These are phyloP conservation scores for Falco peregrinus DNA, from an alignment of 2,797 vertebrate genomes.

Conservation along the genomic window DNA sequence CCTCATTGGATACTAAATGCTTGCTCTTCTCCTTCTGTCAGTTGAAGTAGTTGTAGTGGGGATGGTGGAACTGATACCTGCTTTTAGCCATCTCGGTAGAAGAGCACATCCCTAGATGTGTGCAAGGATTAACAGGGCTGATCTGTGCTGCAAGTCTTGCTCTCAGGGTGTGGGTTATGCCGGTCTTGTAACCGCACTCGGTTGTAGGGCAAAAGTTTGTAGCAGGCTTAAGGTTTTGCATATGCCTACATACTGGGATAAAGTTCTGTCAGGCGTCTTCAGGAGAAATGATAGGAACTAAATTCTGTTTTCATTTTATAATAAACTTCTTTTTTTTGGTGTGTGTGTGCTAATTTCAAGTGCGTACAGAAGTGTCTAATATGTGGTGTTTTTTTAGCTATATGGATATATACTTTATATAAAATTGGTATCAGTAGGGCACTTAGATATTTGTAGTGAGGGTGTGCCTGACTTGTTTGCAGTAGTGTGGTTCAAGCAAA, in stretches of 20 bases:
- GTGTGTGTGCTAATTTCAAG: background rate
- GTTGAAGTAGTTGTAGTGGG: accelerated
- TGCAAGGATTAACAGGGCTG: background rate
- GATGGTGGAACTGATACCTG: background rate
- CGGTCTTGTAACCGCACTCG: accelerated
- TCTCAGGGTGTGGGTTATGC: accelerated
- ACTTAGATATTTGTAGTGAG: background rate
- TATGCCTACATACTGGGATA: accelerated
- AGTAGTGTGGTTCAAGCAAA: background rate
- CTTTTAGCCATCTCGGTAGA: accelerated
- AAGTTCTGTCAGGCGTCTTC: background rate
- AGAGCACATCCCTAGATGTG: accelerated
- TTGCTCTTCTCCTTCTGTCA: background rate
- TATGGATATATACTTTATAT: background rate
- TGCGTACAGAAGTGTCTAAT: background rate
- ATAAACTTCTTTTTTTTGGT: accelerated
- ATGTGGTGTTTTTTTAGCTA: background rate
- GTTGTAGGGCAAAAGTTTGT: background rate
- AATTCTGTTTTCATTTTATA: background rate
- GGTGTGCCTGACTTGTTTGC: background rate
- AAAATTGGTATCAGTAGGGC: background rate
- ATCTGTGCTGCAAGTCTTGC: too few species aligned
- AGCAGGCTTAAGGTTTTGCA: too few species aligned
- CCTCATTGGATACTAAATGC: too few species aligned
- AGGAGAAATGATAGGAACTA: background rate